Conservation (phyloP, 2,888 invertebrate species). For the Eremobia ochroleuca region DNA sequence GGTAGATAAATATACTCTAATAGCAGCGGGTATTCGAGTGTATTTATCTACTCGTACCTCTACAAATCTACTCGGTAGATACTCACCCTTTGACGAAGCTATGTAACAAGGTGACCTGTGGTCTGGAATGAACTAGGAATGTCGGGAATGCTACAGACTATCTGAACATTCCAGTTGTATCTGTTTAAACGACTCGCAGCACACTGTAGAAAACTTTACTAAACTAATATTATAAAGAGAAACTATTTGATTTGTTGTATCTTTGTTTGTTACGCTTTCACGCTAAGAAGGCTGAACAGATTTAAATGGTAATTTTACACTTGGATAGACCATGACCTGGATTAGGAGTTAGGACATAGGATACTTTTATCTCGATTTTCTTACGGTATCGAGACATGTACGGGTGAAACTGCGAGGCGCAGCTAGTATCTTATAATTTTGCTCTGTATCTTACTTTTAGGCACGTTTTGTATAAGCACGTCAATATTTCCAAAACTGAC, state of each 20-base stretch:
- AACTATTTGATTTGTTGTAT: too few species aligned
- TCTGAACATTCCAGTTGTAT: not conserved
- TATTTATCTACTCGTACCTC: too few species aligned
- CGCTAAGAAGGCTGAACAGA: not conserved
- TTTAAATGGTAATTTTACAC: not conserved
- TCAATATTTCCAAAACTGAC: not conserved
- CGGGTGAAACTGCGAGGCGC: too few species aligned
- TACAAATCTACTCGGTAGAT: not conserved
- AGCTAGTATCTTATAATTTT: not conserved
- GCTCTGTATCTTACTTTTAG: not conserved
- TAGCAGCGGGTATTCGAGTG: too few species aligned
- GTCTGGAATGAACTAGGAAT: not conserved
- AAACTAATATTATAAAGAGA: too few species aligned
- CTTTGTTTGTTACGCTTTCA: too few species aligned
- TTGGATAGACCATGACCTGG: not conserved
- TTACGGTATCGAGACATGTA: too few species aligned
- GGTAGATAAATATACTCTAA: not conserved
- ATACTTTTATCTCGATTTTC: too few species aligned
- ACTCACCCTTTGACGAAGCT: slow-evolving; percentile 5
- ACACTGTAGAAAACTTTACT: not conserved
- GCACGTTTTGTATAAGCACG: too few species aligned
- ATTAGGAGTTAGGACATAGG: too few species aligned
- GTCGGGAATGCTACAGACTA: not conserved
- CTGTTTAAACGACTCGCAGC: not conserved
- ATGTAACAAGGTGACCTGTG: not conserved